Conservation (phyloP, 2,113 vertebrate species). For the Ophiodon elongatus region DNA sequence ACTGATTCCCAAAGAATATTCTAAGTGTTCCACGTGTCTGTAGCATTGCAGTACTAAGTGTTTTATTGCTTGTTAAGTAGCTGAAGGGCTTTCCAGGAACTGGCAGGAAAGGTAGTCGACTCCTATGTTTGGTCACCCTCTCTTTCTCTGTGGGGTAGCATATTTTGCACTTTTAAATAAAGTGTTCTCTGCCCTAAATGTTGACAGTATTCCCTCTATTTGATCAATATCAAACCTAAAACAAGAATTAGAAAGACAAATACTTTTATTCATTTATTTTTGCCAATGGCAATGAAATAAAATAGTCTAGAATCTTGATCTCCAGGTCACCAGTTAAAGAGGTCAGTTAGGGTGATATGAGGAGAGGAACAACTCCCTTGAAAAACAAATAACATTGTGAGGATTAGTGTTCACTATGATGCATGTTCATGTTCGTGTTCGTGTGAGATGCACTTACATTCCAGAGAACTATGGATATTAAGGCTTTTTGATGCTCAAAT, state of each 20-base stretch:
- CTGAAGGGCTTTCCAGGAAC: not conserved
- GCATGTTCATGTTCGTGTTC: constrained; percentile 15
- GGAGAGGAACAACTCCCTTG: constrained; percentile 20
- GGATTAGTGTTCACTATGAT: constrained; percentile 41
- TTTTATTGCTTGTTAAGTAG: constrained; percentile 16
- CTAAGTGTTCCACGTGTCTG: not conserved
- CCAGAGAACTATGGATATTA: constrained; percentile 14
- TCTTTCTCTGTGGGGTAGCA: not conserved
- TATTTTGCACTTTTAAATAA: not conserved
- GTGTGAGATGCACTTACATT: constrained; percentile 30
- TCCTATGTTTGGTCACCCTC: not conserved
- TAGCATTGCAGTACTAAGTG: not conserved
- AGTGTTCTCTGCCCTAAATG: not conserved
- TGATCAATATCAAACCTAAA: not conserved
- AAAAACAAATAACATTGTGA: constrained; percentile 41
- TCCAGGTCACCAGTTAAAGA: constrained; percentile 13
- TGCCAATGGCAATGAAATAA: constrained; percentile 1
- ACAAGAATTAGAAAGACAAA: not conserved
- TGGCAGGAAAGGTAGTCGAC: not conserved
- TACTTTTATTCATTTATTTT: no score
- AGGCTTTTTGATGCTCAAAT: constrained; percentile 23
- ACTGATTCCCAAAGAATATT: not conserved
- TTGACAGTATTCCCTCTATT: not conserved
- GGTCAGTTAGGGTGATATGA: constrained; percentile 26
- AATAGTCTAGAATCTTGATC: constrained; percentile 31